Evolutionary conservation across 2,888 invertebrate genomes (phyloP).

Genomic region (Synergus gifuensis): DNA sequence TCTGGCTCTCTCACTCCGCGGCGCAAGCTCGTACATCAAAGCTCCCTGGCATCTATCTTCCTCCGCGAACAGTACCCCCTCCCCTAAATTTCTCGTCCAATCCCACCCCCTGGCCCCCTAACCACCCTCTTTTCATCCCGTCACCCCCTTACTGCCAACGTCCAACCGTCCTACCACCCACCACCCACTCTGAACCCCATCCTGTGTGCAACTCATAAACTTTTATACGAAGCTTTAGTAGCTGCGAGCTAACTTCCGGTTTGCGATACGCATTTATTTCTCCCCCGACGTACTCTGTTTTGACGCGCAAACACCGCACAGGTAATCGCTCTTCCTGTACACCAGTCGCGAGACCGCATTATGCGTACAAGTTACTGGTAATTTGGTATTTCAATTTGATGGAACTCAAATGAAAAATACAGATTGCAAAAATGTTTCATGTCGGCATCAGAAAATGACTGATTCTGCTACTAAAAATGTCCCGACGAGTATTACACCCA

Average conservation of each 20-base stretch:
- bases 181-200: conserved; percentile 63
- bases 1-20: conserved; percentile 61
- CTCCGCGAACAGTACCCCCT: conserved; percentile 54
- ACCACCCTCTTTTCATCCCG: conserved; percentile 43
- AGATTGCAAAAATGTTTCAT: background rate
- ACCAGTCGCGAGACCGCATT: conserved; percentile 17
- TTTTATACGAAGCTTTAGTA: conserved; percentile 73
- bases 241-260: conserved; percentile 73
- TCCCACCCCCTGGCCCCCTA: conserved; percentile 44
- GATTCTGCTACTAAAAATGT: background rate
- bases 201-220: conserved; percentile 71
- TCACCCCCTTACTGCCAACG: conserved; percentile 52
- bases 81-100: conserved; percentile 52
- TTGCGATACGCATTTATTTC: conserved; percentile 64
- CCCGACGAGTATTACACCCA: background rate
- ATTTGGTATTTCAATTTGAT: conserved; percentile 29
- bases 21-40: conserved; percentile 75
- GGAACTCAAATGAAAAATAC: background rate
- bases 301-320: conserved; percentile 45
- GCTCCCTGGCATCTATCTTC: conserved; percentile 73
- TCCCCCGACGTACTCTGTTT: conserved; percentile 42
- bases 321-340: conserved; percentile 50
- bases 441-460: background rate
- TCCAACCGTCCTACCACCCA: conserved; percentile 58
- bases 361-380: conserved; percentile 6